Percentiles rank a stretch among this genome's conserved stretches.
Conservation (phyloP, 35 echinoderm and acorn worm genomes). For the Lytechinus pictus region DNA sequence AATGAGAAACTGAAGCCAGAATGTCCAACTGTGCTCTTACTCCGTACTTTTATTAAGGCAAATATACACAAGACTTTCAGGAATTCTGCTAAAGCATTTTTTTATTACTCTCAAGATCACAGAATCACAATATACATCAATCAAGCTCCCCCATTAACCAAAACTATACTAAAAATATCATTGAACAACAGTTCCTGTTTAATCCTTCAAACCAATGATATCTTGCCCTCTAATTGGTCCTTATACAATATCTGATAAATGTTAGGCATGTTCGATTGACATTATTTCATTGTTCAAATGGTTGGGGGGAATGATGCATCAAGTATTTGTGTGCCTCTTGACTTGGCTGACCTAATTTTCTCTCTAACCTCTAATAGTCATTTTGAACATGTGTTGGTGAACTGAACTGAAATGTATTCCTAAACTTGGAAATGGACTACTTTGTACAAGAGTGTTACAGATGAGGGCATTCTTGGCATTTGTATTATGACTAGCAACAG, state of each 20-base stretch:
- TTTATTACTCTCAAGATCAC: background rate
- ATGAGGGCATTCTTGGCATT: too few species aligned
- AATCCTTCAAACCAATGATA: background rate
- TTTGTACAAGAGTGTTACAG: too few species aligned
- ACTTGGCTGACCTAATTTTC: background rate
- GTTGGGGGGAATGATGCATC: background rate
- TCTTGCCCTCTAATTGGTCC: background rate
- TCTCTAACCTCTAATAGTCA: too few species aligned
- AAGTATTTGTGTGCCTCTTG: background rate
- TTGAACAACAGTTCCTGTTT: background rate
- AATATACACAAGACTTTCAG: too few species aligned
- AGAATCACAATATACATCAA: background rate
- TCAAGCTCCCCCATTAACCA: background rate
- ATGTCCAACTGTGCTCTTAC: too few species aligned
- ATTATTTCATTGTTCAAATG: background rate
- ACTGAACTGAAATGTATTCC: too few species aligned
- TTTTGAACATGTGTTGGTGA: too few species aligned
- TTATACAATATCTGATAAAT: background rate
- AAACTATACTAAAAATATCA: background rate
- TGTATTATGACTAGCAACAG: too few species aligned
- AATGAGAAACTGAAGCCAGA: too few species aligned
- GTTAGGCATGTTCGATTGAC: background rate
- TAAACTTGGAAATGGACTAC: too few species aligned
- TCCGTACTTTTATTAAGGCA: too few species aligned
- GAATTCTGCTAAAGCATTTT: background rate